A percentile compares a stretch with the other conserved stretches of the same genome.
phyloP scores from a whole-genome alignment of 2,797 vertebrate species.

The Agapornis canus region DNA sequence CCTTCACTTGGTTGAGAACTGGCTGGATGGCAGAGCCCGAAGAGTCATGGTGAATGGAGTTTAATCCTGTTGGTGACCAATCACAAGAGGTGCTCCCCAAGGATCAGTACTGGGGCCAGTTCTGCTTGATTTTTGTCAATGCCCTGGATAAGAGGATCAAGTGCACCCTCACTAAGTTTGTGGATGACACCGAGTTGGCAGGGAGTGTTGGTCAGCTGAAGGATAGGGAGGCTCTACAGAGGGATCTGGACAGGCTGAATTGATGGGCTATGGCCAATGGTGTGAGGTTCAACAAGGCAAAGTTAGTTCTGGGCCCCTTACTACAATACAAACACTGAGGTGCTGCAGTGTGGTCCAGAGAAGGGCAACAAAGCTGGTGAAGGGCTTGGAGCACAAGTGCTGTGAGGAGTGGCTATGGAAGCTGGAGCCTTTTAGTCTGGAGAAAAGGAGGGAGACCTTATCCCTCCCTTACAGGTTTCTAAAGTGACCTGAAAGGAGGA shows the following conservation, averaged over 20 bases:
- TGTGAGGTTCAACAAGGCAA: not conserved
- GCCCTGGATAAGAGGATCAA: fast-evolving
- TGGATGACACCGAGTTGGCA: not conserved
- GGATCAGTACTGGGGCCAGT: not conserved
- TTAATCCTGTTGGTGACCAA: not conserved
- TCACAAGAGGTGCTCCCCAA: not conserved
- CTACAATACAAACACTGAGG: not conserved
- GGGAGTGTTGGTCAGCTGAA: not conserved
- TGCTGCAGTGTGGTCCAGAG: not conserved
- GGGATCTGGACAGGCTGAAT: not conserved
- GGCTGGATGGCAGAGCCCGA: no score
- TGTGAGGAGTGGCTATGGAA: not conserved
- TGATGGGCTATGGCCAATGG: fast-evolving
- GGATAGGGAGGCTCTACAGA: not conserved
- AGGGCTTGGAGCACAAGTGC: not conserved
- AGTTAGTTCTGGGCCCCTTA: not conserved
- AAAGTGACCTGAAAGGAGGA: not conserved
- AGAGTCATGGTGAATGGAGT: not conserved
- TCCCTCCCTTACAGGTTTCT: not conserved
- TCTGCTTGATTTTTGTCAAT: not conserved
- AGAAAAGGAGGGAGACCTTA: not conserved
- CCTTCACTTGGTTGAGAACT: not conserved
- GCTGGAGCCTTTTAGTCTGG: not conserved
- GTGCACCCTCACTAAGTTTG: not conserved
- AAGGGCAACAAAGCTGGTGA: not conserved